Percentiles rank a stretch among this genome's conserved stretches.
phyloP scores from a whole-genome alignment of 1,140 invertebrate genomes.

The Lamellibrachia luymesi region DNA sequence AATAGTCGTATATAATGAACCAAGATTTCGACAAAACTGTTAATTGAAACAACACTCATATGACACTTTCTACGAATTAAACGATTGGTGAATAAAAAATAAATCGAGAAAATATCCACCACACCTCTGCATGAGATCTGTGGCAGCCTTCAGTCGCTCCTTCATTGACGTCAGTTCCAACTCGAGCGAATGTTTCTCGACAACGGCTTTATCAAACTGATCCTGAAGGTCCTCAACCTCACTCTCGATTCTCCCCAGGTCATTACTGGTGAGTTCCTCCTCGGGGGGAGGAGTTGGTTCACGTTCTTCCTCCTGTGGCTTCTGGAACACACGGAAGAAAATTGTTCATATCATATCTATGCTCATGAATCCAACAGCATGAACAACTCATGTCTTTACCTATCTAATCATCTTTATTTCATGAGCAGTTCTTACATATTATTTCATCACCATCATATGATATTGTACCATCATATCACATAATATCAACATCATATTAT shows the following conservation, averaged over 20 bases:
- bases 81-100: neutral
- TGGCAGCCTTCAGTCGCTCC: conserved; percentile 54
- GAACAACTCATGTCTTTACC: too few relatives aligned
- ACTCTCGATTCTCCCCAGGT: conserved; percentile 47
- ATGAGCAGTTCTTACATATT: too few relatives aligned
- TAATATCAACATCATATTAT: too few relatives aligned
- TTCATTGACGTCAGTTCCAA: conserved; percentile 54
- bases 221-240: conserved; percentile 48
- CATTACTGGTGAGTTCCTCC: conserved; percentile 46
- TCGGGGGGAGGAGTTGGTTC: conserved; percentile 38
- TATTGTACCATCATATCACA: too few relatives aligned
- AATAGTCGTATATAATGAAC: too few relatives aligned
- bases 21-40: too few relatives aligned
- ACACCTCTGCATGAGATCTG: conserved; percentile 51
- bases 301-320: conserved; percentile 43
- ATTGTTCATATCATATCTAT: neutral
- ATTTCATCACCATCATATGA: too few relatives aligned
- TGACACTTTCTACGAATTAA: neutral
- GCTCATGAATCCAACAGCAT: too few relatives aligned
- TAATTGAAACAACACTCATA: too few relatives aligned
- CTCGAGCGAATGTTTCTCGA: conserved; percentile 54
- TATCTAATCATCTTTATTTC: too few relatives aligned
- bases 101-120: neutral
- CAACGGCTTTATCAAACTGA: conserved; percentile 52
- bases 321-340: neutral